Evolutionary conservation across 2,113 vertebrate genomes (phyloP).

Genomic region (Lasiurus borealis): DNA sequence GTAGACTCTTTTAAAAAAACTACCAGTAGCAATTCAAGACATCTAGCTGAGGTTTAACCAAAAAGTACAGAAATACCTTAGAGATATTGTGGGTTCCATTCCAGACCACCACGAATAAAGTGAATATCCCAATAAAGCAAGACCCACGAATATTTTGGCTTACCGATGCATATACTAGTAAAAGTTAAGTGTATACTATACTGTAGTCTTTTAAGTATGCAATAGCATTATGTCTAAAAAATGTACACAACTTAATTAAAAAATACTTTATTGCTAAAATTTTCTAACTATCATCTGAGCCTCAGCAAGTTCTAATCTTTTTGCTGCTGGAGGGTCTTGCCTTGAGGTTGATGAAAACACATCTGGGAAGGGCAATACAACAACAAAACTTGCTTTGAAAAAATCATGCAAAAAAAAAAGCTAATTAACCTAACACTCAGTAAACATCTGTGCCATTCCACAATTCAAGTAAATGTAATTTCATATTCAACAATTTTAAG

Average conservation of each 20-base stretch:
- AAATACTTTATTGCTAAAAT: not conserved
- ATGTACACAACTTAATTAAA: not conserved
- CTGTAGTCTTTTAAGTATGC: not conserved
- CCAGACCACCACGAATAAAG: not conserved
- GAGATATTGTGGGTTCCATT: not conserved
- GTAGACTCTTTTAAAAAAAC: not conserved
- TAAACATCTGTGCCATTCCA: slow-evolving; percentile 39
- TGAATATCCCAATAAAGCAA: not conserved
- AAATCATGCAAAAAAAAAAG: slow-evolving; percentile 9
- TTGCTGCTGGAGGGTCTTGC: not conserved
- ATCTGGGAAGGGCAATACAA: not conserved
- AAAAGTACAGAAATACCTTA: not conserved
- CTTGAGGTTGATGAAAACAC: not conserved
- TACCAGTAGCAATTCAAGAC: not conserved
- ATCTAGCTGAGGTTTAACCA: slow-evolving; percentile 27
- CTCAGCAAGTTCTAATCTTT: not conserved
- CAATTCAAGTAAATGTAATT: slow-evolving; percentile 53
- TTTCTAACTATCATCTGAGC: not conserved
- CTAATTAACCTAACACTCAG: not conserved
- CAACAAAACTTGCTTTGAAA: not conserved
- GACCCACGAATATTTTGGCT: not conserved
- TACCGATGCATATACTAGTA: not conserved
- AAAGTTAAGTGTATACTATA: not conserved
- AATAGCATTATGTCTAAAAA: not conserved
- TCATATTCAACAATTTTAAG: slow-evolving; percentile 30